Conservation (phyloP, 2,888 invertebrate genomes). For the Tenthredo mesomela region DNA sequence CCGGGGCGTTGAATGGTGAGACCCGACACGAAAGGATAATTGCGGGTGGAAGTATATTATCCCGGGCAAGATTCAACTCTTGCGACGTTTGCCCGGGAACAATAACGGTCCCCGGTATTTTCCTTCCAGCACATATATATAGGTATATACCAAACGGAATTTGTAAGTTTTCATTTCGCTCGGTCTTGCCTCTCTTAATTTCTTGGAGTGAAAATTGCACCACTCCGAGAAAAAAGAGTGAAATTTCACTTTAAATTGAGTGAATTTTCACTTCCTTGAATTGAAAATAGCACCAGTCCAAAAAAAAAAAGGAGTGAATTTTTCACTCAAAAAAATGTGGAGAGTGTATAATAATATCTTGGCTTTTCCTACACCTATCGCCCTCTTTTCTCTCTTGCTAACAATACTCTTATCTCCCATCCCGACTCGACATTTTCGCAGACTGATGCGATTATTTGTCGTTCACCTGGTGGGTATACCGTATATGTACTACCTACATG, state of each 20-base stretch:
- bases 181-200: too few species aligned
- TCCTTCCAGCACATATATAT: not conserved
- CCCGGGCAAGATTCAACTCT: not conserved
- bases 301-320: too few species aligned
- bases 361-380: not conserved
- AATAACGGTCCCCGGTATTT: not conserved
- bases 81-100: not conserved
- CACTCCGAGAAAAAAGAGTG: too few species aligned
- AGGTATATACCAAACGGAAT: not conserved
- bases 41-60: not conserved
- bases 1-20: not conserved
- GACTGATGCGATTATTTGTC: not conserved
- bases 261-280: too few species aligned
- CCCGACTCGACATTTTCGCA: not conserved
- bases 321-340: too few species aligned
- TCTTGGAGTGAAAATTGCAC: too few species aligned
- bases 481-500: not conserved
- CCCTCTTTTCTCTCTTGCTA: not conserved
- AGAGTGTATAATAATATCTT: too few species aligned
- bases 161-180: not conserved
- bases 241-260: too few species aligned
- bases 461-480: not conserved
- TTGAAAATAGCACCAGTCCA: too few species aligned
- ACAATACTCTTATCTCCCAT: not conserved
- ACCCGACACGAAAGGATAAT: not conserved